Percentiles rank a stretch among this genome's conserved stretches.
Evolutionary conservation across 1,140 invertebrate species (phyloP).

Genomic region (Apis laboriosa): DNA sequence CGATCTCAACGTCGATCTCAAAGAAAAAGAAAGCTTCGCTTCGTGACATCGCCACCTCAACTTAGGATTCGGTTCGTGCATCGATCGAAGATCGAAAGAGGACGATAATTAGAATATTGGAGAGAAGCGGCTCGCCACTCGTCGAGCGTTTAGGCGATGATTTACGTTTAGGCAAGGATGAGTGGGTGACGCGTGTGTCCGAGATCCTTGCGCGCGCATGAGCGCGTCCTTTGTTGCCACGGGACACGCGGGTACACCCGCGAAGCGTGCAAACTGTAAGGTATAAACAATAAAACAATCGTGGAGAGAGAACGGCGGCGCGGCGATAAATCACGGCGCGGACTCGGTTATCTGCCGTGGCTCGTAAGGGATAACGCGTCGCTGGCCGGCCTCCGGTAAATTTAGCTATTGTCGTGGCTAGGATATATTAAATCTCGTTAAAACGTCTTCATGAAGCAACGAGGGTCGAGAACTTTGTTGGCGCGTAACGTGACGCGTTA

Average conservation of each 20-base stretch:
- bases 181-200: not conserved
- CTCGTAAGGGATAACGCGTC: slow-evolving; percentile 49
- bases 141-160: slow-evolving; percentile 64
- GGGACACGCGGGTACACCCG: slow-evolving; percentile 51
- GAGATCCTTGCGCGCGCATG: slow-evolving; percentile 1
- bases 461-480: not conserved
- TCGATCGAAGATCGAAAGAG: too few species aligned
- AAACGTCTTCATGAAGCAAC: slow-evolving; percentile 58
- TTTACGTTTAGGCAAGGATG: slow-evolving; percentile 46
- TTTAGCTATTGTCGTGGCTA: slow-evolving; percentile 68
- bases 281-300: slow-evolving; percentile 68
- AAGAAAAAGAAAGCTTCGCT: too few species aligned
- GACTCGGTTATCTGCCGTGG: slow-evolving; percentile 54
- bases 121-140: slow-evolving; percentile 12
- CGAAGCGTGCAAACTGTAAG: slow-evolving; percentile 66
- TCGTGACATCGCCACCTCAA: too few species aligned
- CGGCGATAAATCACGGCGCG: slow-evolving; percentile 58
- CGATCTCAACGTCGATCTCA: too few species aligned
- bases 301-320: slow-evolving; percentile 26
- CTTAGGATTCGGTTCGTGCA: too few species aligned
- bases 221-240: slow-evolving; percentile 50
- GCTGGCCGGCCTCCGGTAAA: slow-evolving; percentile 58
- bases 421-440: slow-evolving; percentile 70
- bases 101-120: slow-evolving; percentile 64
- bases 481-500: too few species aligned